Conservation (phyloP, 1,140 invertebrate species). For the Scaptomyza pallida region DNA sequence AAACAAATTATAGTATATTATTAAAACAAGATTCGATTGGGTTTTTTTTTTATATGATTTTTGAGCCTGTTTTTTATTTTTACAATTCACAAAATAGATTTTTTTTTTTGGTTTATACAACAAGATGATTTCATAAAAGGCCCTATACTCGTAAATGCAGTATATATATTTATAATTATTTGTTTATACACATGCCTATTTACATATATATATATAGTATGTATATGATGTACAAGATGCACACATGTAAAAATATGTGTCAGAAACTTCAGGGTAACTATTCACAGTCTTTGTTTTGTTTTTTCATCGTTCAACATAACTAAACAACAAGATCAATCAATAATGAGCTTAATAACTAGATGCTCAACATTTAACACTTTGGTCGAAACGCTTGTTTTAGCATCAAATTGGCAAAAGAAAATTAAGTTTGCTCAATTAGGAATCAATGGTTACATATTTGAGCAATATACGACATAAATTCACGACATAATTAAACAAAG, state of each 20-base stretch:
- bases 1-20: conserved; percentile 74
- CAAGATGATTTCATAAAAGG: conserved; percentile 59
- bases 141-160: conserved; percentile 55
- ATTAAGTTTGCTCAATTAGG: neutral
- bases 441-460: neutral
- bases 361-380: conserved; percentile 4
- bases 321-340: conserved; percentile 40
- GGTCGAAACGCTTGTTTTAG: neutral
- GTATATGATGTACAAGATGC: conserved; percentile 12
- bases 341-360: neutral
- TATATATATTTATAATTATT: conserved; percentile 25
- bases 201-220: conserved; percentile 29
- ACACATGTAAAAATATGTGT: conserved; percentile 43
- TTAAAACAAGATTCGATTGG: conserved; percentile 13
- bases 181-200: conserved; percentile 10
- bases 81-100: conserved; percentile 48
- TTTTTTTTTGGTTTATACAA: conserved; percentile 32
- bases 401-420: conserved; percentile 10
- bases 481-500: neutral
- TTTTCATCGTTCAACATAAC: conserved; percentile 48
- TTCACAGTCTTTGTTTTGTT: conserved; percentile 67
- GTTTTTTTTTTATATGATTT: neutral
- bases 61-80: conserved; percentile 42
- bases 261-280: conserved; percentile 70
- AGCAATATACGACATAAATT: neutral